Evolutionary conservation across 2,888 invertebrate genomes (phyloP).

Genomic region (Polydesmus complanatus): DNA sequence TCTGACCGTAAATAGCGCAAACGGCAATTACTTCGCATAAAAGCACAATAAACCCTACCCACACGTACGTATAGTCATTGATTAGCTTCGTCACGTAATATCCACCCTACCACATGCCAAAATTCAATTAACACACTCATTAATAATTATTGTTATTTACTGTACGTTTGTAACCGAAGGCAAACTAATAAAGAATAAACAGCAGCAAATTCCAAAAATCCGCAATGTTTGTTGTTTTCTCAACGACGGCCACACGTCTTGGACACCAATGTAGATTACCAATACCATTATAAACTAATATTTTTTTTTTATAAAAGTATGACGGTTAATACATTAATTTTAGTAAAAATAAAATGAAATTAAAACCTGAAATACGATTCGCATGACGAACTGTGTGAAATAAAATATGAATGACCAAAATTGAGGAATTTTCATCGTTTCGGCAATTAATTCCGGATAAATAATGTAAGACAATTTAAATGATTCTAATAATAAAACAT

Average conservation of each 20-base stretch:
- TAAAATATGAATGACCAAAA: constrained; percentile 4
- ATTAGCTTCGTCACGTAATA: constrained; percentile 56
- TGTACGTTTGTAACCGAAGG: constrained; percentile 61
- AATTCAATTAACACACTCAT: background rate
- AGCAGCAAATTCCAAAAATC: background rate
- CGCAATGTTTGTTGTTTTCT: background rate
- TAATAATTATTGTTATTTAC: constrained; percentile 19
- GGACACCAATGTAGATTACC: constrained; percentile 2
- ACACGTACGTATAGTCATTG: constrained; percentile 52
- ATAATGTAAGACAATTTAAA: background rate
- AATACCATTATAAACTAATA: constrained; percentile 7
- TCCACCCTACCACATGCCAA: constrained; percentile 43
- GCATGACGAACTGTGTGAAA: constrained; percentile 3
- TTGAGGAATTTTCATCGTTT: constrained; percentile 4
- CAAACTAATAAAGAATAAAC: constrained; percentile 55
- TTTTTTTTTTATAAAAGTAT: background rate
- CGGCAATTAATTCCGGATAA: constrained; percentile 2
- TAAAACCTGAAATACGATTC: constrained; percentile 2
- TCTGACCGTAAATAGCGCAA: constrained; percentile 54
- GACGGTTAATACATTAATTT: background rate
- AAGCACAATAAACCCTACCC: constrained; percentile 48
- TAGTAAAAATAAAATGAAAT: background rate
- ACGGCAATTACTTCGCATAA: constrained; percentile 53
- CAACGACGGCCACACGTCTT: background rate
- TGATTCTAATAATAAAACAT: background rate